Evolutionary conservation across 2,113 vertebrate species (phyloP).

Genomic region (Cairina moschata): DNA sequence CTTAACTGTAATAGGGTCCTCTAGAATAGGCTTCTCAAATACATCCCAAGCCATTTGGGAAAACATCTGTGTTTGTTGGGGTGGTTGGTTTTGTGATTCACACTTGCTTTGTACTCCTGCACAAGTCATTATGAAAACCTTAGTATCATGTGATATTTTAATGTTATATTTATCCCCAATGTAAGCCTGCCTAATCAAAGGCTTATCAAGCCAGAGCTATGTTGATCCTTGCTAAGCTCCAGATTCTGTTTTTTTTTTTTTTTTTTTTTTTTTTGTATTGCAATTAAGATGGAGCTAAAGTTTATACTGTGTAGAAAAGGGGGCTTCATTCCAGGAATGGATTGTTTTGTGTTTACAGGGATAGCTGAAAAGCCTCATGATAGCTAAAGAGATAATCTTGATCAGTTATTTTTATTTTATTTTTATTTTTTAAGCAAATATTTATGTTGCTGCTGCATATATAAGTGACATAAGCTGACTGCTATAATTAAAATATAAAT

Average conservation of each 20-base stretch:
- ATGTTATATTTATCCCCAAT: not conserved
- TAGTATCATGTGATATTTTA: not conserved
- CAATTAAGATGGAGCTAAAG: not conserved
- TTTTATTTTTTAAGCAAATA: not conserved
- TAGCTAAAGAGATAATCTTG: not conserved
- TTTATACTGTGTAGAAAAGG: not conserved
- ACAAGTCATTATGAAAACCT: not conserved
- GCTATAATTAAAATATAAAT: not conserved
- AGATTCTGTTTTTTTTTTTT: not conserved
- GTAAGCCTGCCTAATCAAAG: constrained; percentile 15
- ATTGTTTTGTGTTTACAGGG: not conserved
- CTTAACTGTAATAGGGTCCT: not conserved
- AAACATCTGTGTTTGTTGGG: not conserved
- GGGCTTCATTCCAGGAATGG: not conserved
- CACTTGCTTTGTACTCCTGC: not conserved
- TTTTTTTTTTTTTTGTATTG: not conserved
- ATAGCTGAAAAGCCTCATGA: not conserved
- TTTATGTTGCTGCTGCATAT: not conserved
- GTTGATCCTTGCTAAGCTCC: not conserved
- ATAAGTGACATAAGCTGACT: not conserved
- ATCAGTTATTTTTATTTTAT: not conserved
- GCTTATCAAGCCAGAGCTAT: not conserved
- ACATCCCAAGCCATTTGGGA: not conserved
- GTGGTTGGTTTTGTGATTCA: not conserved
- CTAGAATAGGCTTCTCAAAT: not conserved